These are phyloP conservation scores for Nymphalis io DNA, from an alignment of 1,140 invertebrate genomes.

Conservation along the genomic window DNA sequence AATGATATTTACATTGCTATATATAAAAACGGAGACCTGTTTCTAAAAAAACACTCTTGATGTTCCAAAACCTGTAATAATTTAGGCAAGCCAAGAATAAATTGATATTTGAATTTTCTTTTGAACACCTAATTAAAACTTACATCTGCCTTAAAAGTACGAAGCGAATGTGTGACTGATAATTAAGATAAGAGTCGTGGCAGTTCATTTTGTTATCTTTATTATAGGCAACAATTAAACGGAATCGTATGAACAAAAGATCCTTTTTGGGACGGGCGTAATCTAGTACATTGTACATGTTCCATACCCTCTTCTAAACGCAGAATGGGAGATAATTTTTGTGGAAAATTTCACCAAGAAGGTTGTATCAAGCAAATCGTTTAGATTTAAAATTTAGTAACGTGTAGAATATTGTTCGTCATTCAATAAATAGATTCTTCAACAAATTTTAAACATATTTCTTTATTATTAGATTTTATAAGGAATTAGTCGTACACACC, in stretches of 20 bases:
- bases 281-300: background rate
- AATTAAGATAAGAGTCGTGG: background rate
- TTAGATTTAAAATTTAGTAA: background rate
- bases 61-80: too few relatives aligned
- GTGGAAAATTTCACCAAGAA: background rate
- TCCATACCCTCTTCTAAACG: background rate
- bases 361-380: background rate
- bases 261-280: constrained; percentile 1
- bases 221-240: background rate
- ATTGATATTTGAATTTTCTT: background rate
- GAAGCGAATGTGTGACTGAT: background rate
- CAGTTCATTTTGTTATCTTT: constrained; percentile 1
- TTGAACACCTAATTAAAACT: background rate
- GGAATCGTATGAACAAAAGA: background rate
- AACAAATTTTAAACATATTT: too few relatives aligned
- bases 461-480: too few relatives aligned
- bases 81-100: too few relatives aligned
- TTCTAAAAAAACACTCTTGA: too few relatives aligned
- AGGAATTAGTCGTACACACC: too few relatives aligned
- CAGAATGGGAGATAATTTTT: background rate
- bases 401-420: too few relatives aligned
- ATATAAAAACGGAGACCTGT: too few relatives aligned
- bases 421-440: too few relatives aligned
- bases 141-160: background rate
- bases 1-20: too few relatives aligned